Evolutionary conservation across 2,888 invertebrate species (phyloP).

Genomic region (Hydraecia micacea): DNA sequence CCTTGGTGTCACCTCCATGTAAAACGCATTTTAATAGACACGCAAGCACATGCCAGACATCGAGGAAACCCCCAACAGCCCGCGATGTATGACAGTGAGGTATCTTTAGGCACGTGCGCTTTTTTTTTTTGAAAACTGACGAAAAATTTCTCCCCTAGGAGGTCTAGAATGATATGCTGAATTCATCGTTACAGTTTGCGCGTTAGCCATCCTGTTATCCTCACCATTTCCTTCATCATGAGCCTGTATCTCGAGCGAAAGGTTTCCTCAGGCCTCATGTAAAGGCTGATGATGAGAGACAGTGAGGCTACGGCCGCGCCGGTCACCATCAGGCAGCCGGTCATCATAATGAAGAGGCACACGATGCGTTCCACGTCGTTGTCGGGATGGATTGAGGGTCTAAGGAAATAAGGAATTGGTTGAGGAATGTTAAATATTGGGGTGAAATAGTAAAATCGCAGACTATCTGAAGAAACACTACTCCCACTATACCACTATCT

Average conservation of each 20-base stretch:
- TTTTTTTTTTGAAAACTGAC: too few species aligned
- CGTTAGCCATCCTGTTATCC: not conserved
- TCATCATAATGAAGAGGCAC: slow-evolving; percentile 77
- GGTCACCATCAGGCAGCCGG: slow-evolving; percentile 78
- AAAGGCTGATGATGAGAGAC: slow-evolving; percentile 80
- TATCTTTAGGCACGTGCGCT: too few species aligned
- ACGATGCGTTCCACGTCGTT: slow-evolving; percentile 77
- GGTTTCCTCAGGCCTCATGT: slow-evolving; percentile 81
- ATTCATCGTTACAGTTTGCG: not conserved
- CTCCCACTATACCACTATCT: not conserved
- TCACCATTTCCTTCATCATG: slow-evolving; percentile 83
- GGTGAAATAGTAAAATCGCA: not conserved
- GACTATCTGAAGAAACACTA: too few species aligned
- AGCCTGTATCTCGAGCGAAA: slow-evolving; percentile 81
- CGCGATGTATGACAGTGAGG: not conserved
- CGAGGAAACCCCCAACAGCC: not conserved
- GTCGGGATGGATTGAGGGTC: slow-evolving; percentile 72
- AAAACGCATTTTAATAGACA: too few species aligned
- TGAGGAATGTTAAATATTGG: not conserved
- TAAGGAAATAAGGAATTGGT: slow-evolving; percentile 41
- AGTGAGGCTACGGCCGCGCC: slow-evolving; percentile 82
- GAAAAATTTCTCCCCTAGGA: too few species aligned
- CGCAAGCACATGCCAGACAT: not conserved
- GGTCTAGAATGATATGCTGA: not conserved
- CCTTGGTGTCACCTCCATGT: too few species aligned